Base-by-base conservation (phyloP, 2,113 vertebrate species). In the Cettia cetti region DNA sequence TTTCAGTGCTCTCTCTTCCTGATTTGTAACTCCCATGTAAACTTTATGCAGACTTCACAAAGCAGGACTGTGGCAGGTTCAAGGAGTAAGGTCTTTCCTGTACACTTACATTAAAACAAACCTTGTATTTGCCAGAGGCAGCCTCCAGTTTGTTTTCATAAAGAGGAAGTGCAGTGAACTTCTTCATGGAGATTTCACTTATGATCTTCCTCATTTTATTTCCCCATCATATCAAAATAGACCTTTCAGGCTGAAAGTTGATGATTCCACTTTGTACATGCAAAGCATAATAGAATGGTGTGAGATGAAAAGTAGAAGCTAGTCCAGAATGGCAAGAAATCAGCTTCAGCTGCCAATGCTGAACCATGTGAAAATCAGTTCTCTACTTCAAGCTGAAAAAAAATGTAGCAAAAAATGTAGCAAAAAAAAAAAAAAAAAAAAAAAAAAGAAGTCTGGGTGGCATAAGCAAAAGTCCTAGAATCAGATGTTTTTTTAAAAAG, bases 221-320 rank as follows among this genome's bases (percentile, higher is more conserved):
- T 93, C 83, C 61, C 47, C 82, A 92, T 89, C 22, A 28, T 90
- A 94, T 84, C 94, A 92, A 96, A 97, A 92, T 86, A 94, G 82
- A 71, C 7, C 37, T 86, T 86, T 93, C 61, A 53, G 45, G 40
- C 56, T 94, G 88, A 64, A 96, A 90, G 90, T 69, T 75, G 65
- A 65, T 81, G 37, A 60, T 93, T 95, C 79, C 53, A 57, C 72
- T 96, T 86, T 84, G 82, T 89, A 81, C 70, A 59, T 11, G 53
- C 72, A 84, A 89, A 90, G 69, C n/a, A 4, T 15, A 86, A 75
- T 28, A 77, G 88, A 90, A 71, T 57, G 60, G 53, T 31, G 53
- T 31, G 69, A 88, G 61, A 60, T 82, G 57, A 89, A 93, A 49
- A 65, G 64, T 75, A 90, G 72, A 60, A 93, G 30, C 40, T 47